Conservation (phyloP, 2,888 invertebrate genomes). For the Melieria omissa region DNA sequence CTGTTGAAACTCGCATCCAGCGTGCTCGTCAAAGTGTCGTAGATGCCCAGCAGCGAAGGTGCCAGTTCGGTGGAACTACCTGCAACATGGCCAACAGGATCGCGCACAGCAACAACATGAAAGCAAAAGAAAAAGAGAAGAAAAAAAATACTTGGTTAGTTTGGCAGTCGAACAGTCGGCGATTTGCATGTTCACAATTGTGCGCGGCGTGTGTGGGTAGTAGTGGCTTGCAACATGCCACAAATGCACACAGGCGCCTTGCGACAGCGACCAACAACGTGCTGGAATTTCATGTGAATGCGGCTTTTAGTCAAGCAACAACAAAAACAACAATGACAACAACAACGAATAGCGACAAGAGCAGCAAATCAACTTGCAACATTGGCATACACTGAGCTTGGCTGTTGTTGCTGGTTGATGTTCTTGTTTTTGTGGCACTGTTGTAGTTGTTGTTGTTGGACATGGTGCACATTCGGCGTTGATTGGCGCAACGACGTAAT, state of each 20-base stretch:
- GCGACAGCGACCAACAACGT: background rate
- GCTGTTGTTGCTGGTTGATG: background rate
- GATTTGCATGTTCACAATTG: background rate
- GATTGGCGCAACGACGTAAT: constrained; percentile 48
- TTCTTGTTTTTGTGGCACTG: background rate
- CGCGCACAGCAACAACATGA: background rate
- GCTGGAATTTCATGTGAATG: constrained; percentile 22
- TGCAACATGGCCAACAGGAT: constrained; percentile 67
- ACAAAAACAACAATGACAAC: too few species aligned
- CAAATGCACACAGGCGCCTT: background rate
- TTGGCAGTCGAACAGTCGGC: too few species aligned
- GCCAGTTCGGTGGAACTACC: constrained; percentile 88
- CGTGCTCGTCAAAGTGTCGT: constrained; percentile 77
- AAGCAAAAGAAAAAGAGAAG: background rate
- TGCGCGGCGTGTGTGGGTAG: background rate
- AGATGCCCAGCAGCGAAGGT: constrained; percentile 86
- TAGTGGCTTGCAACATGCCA: background rate
- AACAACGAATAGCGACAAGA: too few species aligned
- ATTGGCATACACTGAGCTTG: too few species aligned
- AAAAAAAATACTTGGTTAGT: constrained; percentile 1
- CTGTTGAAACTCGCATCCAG: constrained; percentile 52
- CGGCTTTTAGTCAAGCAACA: constrained; percentile 7
- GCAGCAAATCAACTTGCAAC: too few species aligned
- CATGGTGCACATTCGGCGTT: constrained; percentile 36
- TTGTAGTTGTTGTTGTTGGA: background rate